Evolutionary conservation across 2,888 invertebrate genomes (phyloP).

Genomic region (Coelinius sp.): DNA sequence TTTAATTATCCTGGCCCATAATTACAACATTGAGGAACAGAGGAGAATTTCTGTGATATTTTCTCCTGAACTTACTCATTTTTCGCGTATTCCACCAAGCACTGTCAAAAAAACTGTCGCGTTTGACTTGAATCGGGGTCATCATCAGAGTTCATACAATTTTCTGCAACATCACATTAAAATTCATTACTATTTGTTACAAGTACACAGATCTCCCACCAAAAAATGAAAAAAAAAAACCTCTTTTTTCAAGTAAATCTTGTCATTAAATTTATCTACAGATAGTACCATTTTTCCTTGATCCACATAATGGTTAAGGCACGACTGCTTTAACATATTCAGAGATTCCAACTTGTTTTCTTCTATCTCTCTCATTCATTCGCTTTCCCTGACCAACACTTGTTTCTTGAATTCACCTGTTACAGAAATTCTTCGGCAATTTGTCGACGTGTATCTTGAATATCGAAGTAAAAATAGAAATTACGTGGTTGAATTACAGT

Average conservation of each 20-base stretch:
- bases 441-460: slow-evolving; percentile 37
- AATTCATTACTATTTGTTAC: too few relatives aligned
- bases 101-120: neutral
- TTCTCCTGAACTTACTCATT: too few relatives aligned
- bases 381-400: slow-evolving; percentile 22
- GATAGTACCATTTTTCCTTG: slow-evolving; percentile 43
- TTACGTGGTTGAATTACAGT: slow-evolving; percentile 42
- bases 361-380: slow-evolving; percentile 25
- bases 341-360: slow-evolving; percentile 35
- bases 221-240: too few relatives aligned
- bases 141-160: neutral
- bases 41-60: too few relatives aligned
- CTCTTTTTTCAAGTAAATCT: neutral
- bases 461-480: slow-evolving; percentile 47
- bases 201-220: too few relatives aligned
- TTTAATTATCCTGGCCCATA: neutral
- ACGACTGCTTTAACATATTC: slow-evolving; percentile 38
- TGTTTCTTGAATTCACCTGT: slow-evolving; percentile 23
- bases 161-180: neutral
- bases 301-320: slow-evolving; percentile 51
- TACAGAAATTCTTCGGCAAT: slow-evolving; percentile 11
- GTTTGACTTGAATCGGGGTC: neutral
- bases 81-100: neutral
- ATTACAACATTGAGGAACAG: too few relatives aligned
- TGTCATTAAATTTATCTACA: neutral